Base-by-base conservation (phyloP, 2,888 invertebrate species). In the Spisula subtruncata region DNA sequence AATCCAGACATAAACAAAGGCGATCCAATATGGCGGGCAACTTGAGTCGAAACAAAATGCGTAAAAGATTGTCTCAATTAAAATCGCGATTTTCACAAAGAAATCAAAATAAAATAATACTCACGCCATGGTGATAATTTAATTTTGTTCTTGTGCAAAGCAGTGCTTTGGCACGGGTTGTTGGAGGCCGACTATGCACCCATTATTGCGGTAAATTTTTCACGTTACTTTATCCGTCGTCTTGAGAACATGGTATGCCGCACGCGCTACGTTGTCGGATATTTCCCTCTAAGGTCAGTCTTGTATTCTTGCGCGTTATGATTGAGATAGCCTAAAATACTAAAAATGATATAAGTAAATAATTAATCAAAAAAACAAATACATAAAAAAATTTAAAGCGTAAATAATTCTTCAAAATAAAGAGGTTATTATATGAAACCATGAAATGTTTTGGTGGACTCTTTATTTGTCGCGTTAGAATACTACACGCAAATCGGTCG, bases 101-200 rank as follows among this genome's bases (percentile, higher is more conserved):
- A 75, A 12, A 75, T 25, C 14, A 32, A 4, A 82, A 54, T 54
- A 82, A 82, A 82, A 82, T 29, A 88, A 85, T 92, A 95, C 95
- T 95, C 92, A 95, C 95, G 95, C 95, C 95, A 95, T 95, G 92
- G 83, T 95, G 93, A 91, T 83, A 90, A 86, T 86, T 60, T 89
- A 87, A 81, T 83, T 90, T 84, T 92, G 92, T 87, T 82, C 88
- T 83, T 71, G 92, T 94, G 94, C 94, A 94, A 93, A 92, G 93
- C 93, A 82, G 81, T 87, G 94, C 94, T 93, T 92, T 90, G 41
- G 92, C 92, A 92, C 93, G 93, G 56, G 60, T 83, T 83, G 85
- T 81, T 48, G 75, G 81, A 83, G 80, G 81, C 89, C 88, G 51
- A 87, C 88, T 90, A 94, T 6, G 89, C 89, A 82, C 80, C 93